phyloP scores from a whole-genome alignment of 2,113 vertebrate genomes.

The Chlamydotis undulata region DNA sequence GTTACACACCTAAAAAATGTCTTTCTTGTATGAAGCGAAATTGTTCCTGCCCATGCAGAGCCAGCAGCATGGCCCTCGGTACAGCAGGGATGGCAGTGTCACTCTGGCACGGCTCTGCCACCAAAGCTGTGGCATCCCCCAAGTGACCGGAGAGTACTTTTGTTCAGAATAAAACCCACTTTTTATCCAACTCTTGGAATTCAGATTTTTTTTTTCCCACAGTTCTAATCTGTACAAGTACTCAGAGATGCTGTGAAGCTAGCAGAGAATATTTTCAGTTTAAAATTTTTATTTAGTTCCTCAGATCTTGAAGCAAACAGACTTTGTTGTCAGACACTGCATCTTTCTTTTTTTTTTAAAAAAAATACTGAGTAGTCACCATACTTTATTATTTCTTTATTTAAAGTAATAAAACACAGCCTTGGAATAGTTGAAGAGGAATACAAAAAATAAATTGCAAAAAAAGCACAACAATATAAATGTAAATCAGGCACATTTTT shows the following conservation, averaged over 20 bases:
- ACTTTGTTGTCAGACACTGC: background rate
- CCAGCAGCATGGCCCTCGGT: background rate
- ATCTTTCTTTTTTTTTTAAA: background rate
- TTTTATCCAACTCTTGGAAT: background rate
- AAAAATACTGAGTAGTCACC: background rate
- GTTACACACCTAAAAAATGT: rapidly evolving
- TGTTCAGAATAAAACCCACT: background rate
- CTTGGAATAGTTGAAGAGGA: background rate
- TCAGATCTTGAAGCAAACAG: background rate
- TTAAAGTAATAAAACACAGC: background rate
- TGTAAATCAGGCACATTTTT: slow-evolving; percentile 16
- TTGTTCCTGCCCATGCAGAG: background rate
- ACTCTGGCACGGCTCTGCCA: rapidly evolving
- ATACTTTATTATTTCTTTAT: background rate
- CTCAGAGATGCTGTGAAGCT: background rate
- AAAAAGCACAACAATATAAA: slow-evolving; percentile 14
- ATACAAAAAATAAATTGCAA: background rate
- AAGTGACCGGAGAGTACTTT: too few species aligned
- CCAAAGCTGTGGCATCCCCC: background rate
- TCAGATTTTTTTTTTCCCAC: background rate
- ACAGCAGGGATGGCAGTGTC: rapidly evolving
- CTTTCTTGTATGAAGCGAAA: rapidly evolving
- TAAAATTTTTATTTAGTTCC: background rate
- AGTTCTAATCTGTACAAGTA: rapidly evolving
- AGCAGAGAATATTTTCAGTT: background rate